phyloP scores from a whole-genome alignment of 37 sponge, comb jelly and placozoan species.

The Diacarnus erythraeanus region DNA sequence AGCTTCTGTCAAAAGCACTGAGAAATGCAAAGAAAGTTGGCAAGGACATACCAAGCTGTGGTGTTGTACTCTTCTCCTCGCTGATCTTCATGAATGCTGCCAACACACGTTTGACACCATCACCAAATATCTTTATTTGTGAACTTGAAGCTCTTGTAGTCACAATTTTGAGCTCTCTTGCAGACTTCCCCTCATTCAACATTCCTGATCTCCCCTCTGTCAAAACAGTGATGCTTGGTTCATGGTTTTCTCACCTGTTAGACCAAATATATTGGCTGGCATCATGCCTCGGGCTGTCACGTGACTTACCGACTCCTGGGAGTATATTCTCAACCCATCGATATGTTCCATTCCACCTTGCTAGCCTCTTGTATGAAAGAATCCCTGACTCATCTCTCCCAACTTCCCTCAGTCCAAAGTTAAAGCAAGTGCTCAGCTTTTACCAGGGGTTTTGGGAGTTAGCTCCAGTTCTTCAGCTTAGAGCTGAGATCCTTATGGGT shows the following conservation, averaged over 20 bases:
- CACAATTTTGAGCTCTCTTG: slow-evolving; percentile 6
- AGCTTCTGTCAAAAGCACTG: neutral
- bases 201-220: slow-evolving; percentile 6
- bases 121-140: neutral
- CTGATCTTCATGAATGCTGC: slow-evolving; percentile 12
- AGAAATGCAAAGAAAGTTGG: neutral
- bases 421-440: neutral
- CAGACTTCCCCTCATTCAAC: neutral
- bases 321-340: slow-evolving; percentile 26
- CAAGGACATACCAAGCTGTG: neutral
- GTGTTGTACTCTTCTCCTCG: neutral
- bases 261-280: slow-evolving; percentile 37
- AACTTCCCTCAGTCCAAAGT: neutral
- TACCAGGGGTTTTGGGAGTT: neutral
- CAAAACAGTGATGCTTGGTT: slow-evolving; percentile 11
- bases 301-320: slow-evolving; percentile 16
- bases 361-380: neutral
- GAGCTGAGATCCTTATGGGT: slow-evolving; percentile 14
- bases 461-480: neutral
- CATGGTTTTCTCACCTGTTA: slow-evolving; percentile 38
- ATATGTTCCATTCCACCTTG: slow-evolving; percentile 23
- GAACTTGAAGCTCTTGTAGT: slow-evolving; percentile 45
- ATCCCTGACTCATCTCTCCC: neutral
- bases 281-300: slow-evolving; percentile 14
- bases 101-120: neutral